Conservation (phyloP, 2,797 vertebrate genomes). For the Rhabdophis nuchalis region DNA sequence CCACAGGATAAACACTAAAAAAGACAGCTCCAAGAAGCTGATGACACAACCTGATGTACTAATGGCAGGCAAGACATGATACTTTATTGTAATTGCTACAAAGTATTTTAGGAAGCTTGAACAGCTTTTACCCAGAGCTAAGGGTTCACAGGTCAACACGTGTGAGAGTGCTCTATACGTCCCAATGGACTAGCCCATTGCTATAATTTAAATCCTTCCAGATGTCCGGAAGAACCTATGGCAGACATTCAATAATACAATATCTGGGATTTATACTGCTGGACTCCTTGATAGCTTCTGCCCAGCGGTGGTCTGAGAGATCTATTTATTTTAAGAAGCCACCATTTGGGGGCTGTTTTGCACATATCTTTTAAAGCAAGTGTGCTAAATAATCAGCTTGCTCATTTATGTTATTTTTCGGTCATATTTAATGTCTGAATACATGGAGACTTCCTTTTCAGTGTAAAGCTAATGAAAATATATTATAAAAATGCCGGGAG, state of each 20-base stretch:
- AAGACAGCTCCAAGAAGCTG: neutral
- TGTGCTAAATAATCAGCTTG: constrained; percentile 20
- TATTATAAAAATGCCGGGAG: neutral
- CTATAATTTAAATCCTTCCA: constrained; percentile 46
- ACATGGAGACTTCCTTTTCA: constrained; percentile 33
- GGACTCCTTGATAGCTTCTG: neutral
- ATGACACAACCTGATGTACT: neutral
- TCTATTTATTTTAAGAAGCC: constrained; percentile 24
- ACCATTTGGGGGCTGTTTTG: constrained; percentile 30
- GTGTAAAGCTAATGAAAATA: constrained; percentile 24
- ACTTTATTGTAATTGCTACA: neutral
- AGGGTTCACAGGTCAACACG: neutral
- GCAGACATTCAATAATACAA: neutral
- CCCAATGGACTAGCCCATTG: neutral
- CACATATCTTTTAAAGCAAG: constrained; percentile 35
- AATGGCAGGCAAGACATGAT: neutral
- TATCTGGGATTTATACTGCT: neutral
- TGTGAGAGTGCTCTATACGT: rapidly evolving
- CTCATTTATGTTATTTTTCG: constrained; percentile 32
- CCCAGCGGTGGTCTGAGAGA: constrained; percentile 45
- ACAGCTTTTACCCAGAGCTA: rapidly evolving
- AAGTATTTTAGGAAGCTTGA: rapidly evolving
- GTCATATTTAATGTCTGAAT: constrained; percentile 49
- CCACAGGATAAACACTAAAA: neutral
- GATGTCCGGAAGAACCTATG: neutral